A percentile compares a stretch with the other conserved stretches of the same genome.
phyloP scores from a whole-genome alignment of 2,888 invertebrate species.

The Anthrax anthrax region DNA sequence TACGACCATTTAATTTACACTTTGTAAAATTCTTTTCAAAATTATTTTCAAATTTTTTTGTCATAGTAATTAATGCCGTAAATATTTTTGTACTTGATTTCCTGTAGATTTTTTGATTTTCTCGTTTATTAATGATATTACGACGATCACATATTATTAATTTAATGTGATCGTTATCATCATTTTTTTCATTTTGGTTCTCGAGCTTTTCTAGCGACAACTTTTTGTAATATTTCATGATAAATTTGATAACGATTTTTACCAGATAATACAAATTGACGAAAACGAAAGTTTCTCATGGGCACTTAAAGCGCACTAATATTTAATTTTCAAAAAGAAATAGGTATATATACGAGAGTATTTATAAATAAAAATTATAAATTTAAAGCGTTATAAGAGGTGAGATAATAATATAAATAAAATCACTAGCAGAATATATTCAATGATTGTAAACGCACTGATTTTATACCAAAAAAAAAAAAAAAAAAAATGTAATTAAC shows the following conservation, averaged over 20 bases:
- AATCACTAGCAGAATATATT: no score
- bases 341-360: no score
- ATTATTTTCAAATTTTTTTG: background rate
- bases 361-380: no score
- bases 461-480: no score
- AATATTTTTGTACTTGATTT: background rate
- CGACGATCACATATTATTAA: background rate
- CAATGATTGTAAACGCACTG: no score
- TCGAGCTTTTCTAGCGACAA: constrained; percentile 42
- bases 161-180: background rate
- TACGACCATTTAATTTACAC: background rate
- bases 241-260: constrained; percentile 44
- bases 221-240: constrained; percentile 52
- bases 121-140: no score
- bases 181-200: constrained; percentile 27
- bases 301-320: constrained; percentile 20
- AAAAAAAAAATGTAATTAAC: no score
- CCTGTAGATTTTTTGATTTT: background rate
- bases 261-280: constrained; percentile 46
- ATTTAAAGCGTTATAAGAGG: no score
- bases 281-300: constrained; percentile 47
- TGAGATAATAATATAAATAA: no score
- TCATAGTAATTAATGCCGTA: background rate
- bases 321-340: no score
- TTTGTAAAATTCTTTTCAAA: background rate